Base-by-base conservation (phyloP, 2,113 vertebrate genomes). In the Isurus oxyrinchus region DNA sequence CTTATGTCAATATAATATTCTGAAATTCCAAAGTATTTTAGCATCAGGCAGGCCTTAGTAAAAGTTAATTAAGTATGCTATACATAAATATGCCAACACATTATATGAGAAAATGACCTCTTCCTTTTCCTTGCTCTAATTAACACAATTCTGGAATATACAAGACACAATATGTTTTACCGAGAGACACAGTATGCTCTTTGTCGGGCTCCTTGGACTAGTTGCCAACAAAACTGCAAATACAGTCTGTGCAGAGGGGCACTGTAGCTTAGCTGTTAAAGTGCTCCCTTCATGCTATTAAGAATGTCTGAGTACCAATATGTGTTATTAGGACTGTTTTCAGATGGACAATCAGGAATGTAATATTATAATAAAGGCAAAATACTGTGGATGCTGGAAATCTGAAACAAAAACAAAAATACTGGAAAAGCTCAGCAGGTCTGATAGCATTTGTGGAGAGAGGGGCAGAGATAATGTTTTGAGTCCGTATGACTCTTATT, bases 1-100 rank as follows among this genome's bases (percentile, higher is more conserved):
- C 66, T 53, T 95, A 69, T 95, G 94, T 95, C 94, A 72, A 95
- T 69, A 94, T 94, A 95, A 69, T 66, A 69, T 95, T 95, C 67
- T 55, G 94, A 49, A 72, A 72, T 76, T 95, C 94, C 66, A 31
- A 49, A 25, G 44, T 72, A 95, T 53, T 95, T 69, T 31, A 95
- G 94, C 44, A 95, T 95, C 94, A 95, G 55, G n/a, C 25, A 55
- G 67, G 44, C 31, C 49, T 69, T 49, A 55, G 49, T 72, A 72
- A 72, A 76, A 95, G 94, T 95, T 95, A 95, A 76, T 95, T 69
- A 55, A 72, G 66, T 76, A 95, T 27, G 53, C 40, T 95, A 31
- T 76, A 72, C 94, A 95, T 95, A 95, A 95, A 95, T 95, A 53
- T 95, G 94, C 94, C 66, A 53, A 69, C 40, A 72, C 49, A 95